phyloP scores from a whole-genome alignment of 2,797 vertebrate genomes.

The Prionace glauca region DNA sequence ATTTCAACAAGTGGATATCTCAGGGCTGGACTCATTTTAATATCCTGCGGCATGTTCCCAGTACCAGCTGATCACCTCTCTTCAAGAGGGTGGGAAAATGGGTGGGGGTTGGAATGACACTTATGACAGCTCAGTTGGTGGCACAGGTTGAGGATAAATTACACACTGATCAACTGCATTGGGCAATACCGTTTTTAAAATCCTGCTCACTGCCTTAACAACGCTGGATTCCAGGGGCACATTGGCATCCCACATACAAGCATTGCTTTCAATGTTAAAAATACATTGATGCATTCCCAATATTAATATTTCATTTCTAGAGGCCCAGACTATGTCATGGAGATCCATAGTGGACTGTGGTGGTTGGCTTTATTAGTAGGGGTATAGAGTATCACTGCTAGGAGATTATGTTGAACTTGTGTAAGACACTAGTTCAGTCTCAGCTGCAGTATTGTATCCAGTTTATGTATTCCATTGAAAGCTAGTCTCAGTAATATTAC shows the following conservation, averaged over 20 bases:
- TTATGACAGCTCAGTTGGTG: background rate
- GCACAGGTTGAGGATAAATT: background rate
- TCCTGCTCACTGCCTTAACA: background rate
- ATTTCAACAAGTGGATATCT: background rate
- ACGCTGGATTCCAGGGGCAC: background rate
- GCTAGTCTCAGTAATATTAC: too few relatives aligned
- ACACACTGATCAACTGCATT: background rate
- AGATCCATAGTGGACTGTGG: background rate
- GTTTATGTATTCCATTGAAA: too few relatives aligned
- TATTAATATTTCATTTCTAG: background rate
- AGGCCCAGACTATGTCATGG: too few relatives aligned
- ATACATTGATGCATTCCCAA: background rate
- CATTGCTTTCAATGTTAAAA: background rate
- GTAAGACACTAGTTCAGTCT: too few relatives aligned
- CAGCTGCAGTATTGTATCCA: too few relatives aligned
- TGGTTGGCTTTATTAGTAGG: too few relatives aligned
- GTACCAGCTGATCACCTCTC: background rate
- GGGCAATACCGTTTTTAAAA: background rate
- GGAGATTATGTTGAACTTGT: too few relatives aligned
- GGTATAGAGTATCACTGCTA: too few relatives aligned
- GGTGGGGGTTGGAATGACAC: background rate
- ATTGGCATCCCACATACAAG: background rate
- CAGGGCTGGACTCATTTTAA: background rate
- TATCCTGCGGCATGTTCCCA: background rate
- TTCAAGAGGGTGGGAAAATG: background rate